A percentile compares a stretch with the other conserved stretches of the same genome.
Evolutionary conservation across 2,888 invertebrate genomes (phyloP).

Genomic region (Taphrorychus bicolor): DNA sequence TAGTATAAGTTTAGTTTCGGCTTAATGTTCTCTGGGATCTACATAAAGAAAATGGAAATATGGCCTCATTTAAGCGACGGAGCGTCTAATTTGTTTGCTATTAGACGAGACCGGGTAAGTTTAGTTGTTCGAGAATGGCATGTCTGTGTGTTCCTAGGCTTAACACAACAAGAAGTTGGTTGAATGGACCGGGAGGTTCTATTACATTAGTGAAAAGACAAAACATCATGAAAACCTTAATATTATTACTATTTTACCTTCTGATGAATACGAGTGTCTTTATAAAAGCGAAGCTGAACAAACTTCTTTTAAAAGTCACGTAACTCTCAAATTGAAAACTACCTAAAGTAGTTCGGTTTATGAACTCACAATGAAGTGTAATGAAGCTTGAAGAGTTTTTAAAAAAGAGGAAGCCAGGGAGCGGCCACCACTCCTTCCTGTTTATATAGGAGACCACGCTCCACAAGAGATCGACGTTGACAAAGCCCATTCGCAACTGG

Average conservation of each 20-base stretch:
- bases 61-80: conserved; percentile 9
- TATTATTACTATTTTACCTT: too few species aligned
- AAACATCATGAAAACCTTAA: too few species aligned
- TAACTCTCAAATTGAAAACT: too few species aligned
- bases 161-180: neutral
- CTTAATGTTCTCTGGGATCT: conserved; percentile 21
- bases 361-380: neutral
- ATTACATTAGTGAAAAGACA: too few species aligned
- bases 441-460: neutral
- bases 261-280: too few species aligned
- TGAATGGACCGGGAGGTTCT: too few species aligned
- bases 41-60: conserved; percentile 28
- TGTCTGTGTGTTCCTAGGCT: too few species aligned
- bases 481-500: neutral
- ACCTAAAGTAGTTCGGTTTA: too few species aligned
- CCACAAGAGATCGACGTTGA: neutral
- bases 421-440: neutral
- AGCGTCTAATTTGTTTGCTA: conserved; percentile 29
- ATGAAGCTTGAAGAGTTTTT: neutral
- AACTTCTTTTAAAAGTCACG: too few species aligned
- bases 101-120: conserved; percentile 18
- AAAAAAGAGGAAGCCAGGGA: neutral
- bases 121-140: conserved; percentile 18
- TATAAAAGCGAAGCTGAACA: too few species aligned
- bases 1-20: conserved; percentile 24